Percentiles rank a stretch among this genome's conserved stretches.
Evolutionary conservation across 2,797 vertebrate species (phyloP).

Genomic region (Hippoglossus hippoglossus): DNA sequence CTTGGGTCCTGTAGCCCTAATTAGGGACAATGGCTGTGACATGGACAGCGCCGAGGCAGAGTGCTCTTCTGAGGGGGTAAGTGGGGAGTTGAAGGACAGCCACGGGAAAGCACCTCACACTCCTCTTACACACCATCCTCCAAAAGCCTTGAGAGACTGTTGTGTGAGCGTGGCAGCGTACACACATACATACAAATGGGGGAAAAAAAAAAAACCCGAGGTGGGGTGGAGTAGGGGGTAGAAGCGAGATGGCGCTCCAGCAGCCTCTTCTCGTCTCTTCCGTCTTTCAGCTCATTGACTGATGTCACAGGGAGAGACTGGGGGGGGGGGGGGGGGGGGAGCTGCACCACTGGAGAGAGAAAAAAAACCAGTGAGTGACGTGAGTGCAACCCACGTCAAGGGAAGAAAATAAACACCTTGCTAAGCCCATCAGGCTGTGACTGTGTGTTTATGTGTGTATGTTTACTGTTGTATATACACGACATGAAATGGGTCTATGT

Average conservation of each 20-base stretch:
- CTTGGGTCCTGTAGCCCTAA: slow-evolving; percentile 76
- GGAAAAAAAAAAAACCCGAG: slow-evolving; percentile 15
- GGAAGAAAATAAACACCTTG: slow-evolving; percentile 69
- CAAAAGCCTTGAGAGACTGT: slow-evolving; percentile 79
- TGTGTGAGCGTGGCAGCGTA: slow-evolving; percentile 51
- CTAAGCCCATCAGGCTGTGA: slow-evolving; percentile 58
- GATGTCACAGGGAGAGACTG: slow-evolving; percentile 68
- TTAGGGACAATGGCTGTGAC: slow-evolving; percentile 79
- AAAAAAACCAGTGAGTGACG: slow-evolving; percentile 46
- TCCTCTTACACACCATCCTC: slow-evolving; percentile 67
- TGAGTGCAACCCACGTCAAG: slow-evolving; percentile 60
- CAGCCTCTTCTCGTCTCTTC: slow-evolving; percentile 56
- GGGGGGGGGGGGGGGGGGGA: slow-evolving; percentile 3
- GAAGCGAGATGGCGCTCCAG: slow-evolving; percentile 68
- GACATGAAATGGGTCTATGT: slow-evolving; percentile 37
- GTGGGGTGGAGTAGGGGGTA: slow-evolving; percentile 45
- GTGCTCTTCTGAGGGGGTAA: slow-evolving; percentile 78
- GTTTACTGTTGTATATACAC: slow-evolving; percentile 33
- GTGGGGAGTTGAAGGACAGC: slow-evolving; percentile 79
- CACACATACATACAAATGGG: slow-evolving; percentile 41
- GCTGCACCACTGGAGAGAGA: slow-evolving; percentile 39
- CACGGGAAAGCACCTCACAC: slow-evolving; percentile 68
- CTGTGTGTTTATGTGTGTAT: slow-evolving; percentile 43
- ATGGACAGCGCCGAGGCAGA: slow-evolving; percentile 67
- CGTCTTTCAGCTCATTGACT: slow-evolving; percentile 76